These are phyloP conservation scores for Pyrrhia umbra DNA, from an alignment of 2,888 invertebrate genomes.

Conservation along the genomic window DNA sequence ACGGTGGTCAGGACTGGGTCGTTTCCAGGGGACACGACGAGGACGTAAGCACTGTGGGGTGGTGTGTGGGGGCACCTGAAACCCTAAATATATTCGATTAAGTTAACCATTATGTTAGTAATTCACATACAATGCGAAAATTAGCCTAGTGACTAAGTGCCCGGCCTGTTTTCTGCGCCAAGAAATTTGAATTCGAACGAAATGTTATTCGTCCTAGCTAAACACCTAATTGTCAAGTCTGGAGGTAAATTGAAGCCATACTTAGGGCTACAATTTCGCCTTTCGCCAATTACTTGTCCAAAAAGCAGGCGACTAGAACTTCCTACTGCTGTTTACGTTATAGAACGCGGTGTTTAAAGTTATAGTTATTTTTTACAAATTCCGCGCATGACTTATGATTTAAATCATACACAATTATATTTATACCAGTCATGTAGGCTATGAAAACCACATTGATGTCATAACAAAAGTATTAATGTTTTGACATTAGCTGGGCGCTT, in stretches of 20 bases:
- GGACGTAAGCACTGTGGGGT: too few relatives aligned
- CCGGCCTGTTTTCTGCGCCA: conserved; percentile 26
- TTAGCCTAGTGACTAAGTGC: conserved; percentile 1
- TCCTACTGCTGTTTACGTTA: background rate
- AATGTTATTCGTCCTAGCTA: background rate
- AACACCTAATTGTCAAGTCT: background rate
- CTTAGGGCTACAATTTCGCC: background rate
- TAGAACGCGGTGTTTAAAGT: background rate
- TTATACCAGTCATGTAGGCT: background rate
- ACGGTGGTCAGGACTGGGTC: too few relatives aligned
- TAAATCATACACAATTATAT: background rate
- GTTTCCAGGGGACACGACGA: too few relatives aligned
- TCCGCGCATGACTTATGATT: background rate
- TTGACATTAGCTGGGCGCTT: background rate
- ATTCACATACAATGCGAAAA: background rate
- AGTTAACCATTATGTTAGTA: background rate
- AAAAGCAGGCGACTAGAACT: background rate
- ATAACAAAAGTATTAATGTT: conserved; percentile 11
- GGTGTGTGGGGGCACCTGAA: too few relatives aligned
- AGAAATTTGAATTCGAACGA: background rate
- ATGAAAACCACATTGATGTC: conserved; percentile 1
- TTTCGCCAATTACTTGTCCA: background rate
- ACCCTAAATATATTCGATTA: too few relatives aligned
- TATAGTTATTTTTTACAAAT: conserved; percentile 3
- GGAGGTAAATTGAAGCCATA: background rate